phyloP scores from a whole-genome alignment of 1,140 invertebrate species.

The Penaeus indicus region DNA sequence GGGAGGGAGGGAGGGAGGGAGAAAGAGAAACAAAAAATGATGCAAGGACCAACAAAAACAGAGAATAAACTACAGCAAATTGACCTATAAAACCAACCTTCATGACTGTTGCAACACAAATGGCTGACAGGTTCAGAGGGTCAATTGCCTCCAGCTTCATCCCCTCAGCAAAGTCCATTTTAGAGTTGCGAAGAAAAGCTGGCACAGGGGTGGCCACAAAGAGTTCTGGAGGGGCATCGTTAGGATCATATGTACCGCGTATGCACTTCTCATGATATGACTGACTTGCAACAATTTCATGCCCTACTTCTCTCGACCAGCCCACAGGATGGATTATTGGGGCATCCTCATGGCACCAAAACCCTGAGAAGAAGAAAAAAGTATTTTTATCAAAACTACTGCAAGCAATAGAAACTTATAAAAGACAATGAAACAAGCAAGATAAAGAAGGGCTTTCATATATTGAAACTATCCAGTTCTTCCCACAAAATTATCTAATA shows the following conservation, averaged over 20 bases:
- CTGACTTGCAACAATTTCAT: slow-evolving; percentile 85
- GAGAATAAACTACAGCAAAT: not conserved
- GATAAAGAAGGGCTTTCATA: not conserved
- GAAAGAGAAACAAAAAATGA: too few species aligned
- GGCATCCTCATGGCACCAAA: slow-evolving; percentile 97
- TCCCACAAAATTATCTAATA: not conserved
- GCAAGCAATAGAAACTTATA: not conserved
- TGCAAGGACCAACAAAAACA: too few species aligned
- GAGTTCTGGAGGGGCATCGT: slow-evolving; percentile 82
- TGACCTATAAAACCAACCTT: slow-evolving; percentile 72
- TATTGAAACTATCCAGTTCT: not conserved
- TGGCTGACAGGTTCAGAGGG: slow-evolving; percentile 92
- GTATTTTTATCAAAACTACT: not conserved
- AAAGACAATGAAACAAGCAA: not conserved
- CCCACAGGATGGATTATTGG: slow-evolving; percentile 94
- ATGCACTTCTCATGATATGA: slow-evolving; percentile 80
- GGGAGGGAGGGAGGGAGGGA: not conserved
- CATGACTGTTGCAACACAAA: slow-evolving; percentile 95
- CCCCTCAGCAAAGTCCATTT: slow-evolving; percentile 81
- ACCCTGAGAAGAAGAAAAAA: slow-evolving; percentile 71
- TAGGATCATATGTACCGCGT: slow-evolving; percentile 75
- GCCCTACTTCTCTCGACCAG: slow-evolving; percentile 88
- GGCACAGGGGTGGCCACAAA: slow-evolving; percentile 75
- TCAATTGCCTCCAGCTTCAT: slow-evolving; percentile 98
- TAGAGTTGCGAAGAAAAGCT: slow-evolving; percentile 67